Evolutionary conservation across 2,888 invertebrate species (phyloP), one percentile per base, ranked within the genome.

Genomic region (Ferrisia virgata): DNA sequence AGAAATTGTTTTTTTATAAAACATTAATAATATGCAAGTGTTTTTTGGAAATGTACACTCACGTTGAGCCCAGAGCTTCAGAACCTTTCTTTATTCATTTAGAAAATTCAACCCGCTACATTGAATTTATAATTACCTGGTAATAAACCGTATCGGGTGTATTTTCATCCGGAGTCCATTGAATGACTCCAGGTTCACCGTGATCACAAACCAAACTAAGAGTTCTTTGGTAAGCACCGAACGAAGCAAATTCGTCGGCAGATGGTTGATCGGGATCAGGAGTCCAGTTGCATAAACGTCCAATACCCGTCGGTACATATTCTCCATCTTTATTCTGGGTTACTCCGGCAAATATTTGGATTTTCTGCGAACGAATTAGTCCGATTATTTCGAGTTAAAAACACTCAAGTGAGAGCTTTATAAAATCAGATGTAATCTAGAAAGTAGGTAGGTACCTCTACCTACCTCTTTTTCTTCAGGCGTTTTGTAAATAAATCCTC

Each of bases 121-220:
- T n/a, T n/a, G n/a, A n/a, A n/a, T n/a, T n/a, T n/a, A n/a, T n/a
- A 72, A 36, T 33, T 88, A 95, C 95, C 92, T 95, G 97, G 89
- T 97, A 97, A 88, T 96, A 97, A 53, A 97, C 95, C 8, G 95
- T 94, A 88, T 97, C 94, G 0, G 97, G 97, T 0, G 97, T 97
- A 86, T 93, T 91, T 85, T 90, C 89, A 88, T 96, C 95, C 0
- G 97, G 97, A 0, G 93, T 95, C 95, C 96, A 97, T 85, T 93
- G 92, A 53, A 97, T 92, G 58, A 96, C 91, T 11, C 95, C 96
- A 0, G 96, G 95, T 87, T 93, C 93, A 3, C 96, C 96, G 85
- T 91, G 90, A 87, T 96, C 96, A 88, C 97, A 97, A 87, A 93
- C 92, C 1, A 97, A 91, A 22, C 94, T 94, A 25, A 97, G 89